These are phyloP conservation scores for Peromyscus californicus DNA, from an alignment of 2,113 vertebrate genomes.

Conservation along the genomic window DNA sequence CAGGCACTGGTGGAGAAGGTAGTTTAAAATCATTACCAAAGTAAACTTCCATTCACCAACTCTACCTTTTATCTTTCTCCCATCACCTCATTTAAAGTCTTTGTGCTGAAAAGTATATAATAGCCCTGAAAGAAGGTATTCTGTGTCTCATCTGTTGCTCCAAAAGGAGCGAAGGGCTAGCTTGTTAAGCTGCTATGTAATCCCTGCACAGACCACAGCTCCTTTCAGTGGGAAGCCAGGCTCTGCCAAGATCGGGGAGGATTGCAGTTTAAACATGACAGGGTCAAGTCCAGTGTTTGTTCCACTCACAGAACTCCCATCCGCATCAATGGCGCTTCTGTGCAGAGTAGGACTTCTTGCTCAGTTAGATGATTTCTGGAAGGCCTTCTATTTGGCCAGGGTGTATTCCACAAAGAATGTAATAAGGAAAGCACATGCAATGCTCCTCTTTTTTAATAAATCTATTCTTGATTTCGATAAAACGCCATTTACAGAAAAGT, in stretches of 20 bases:
- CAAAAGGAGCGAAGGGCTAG: slow-evolving; percentile 72
- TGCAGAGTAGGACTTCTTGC: slow-evolving; percentile 64
- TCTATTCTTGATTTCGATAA: slow-evolving; percentile 50
- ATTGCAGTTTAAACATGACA: slow-evolving; percentile 70
- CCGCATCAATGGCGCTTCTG: slow-evolving; percentile 74
- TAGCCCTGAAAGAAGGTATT: slow-evolving; percentile 67
- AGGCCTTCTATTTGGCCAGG: slow-evolving; percentile 65
- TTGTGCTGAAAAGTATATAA: slow-evolving; percentile 59
- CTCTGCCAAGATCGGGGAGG: slow-evolving; percentile 70
- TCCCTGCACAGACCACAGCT: slow-evolving; percentile 56
- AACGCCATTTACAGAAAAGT: slow-evolving; percentile 40
- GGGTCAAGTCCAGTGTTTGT: slow-evolving; percentile 80
- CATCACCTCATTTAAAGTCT: slow-evolving; percentile 23
- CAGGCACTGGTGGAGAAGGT: background rate
- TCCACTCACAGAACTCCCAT: slow-evolving; percentile 75
- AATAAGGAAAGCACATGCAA: slow-evolving; percentile 65
- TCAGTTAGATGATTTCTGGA: slow-evolving; percentile 62
- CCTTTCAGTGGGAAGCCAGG: slow-evolving; percentile 69
- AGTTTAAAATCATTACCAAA: slow-evolving; percentile 44
- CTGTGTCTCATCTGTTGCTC: slow-evolving; percentile 59
- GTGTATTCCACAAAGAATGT: slow-evolving; percentile 59
- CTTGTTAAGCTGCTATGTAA: slow-evolving; percentile 73
- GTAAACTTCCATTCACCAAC: slow-evolving; percentile 36
- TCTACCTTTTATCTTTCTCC: slow-evolving; percentile 50
- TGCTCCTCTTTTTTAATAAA: background rate